Evolutionary conservation across 2,888 invertebrate genomes (phyloP).

Genomic region (Keiferia lycopersicella): DNA sequence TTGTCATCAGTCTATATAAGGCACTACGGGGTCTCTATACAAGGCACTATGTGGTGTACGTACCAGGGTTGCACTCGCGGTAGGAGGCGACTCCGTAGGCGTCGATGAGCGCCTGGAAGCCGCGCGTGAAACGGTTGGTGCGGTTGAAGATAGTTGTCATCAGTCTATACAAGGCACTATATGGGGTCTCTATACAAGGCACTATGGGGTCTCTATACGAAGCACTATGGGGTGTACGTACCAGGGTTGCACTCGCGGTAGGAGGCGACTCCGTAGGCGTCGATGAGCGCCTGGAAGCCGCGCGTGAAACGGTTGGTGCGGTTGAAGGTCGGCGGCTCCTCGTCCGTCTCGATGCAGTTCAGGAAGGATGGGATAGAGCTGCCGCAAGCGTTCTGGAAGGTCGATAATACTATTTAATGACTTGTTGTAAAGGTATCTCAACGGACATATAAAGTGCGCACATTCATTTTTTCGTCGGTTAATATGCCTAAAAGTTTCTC

Average conservation of each 20-base stretch:
- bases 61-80: constrained; percentile 95
- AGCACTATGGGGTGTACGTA: constrained; percentile 87
- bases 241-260: constrained; percentile 97
- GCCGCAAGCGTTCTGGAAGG: constrained; percentile 84
- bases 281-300: constrained; percentile 96
- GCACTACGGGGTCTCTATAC: too few relatives aligned
- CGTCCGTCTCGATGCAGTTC: constrained; percentile 91
- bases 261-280: constrained; percentile 95
- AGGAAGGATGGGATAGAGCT: constrained; percentile 96
- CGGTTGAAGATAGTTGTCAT: constrained; percentile 93
- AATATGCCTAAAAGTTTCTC: too few relatives aligned
- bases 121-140: constrained; percentile 95
- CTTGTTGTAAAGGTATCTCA: too few relatives aligned
- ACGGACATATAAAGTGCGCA: too few relatives aligned
- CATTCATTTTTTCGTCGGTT: too few relatives aligned
- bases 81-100: constrained; percentile 96
- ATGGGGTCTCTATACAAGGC: too few relatives aligned
- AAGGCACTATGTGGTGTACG: constrained; percentile 88
- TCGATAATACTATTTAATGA: too few relatives aligned
- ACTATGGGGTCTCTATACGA: too few relatives aligned
- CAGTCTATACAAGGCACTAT: constrained; percentile 93
- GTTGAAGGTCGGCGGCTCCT: constrained; percentile 95
- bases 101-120: constrained; percentile 96
- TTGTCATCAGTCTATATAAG: constrained; percentile 90
- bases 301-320: constrained; percentile 95